phyloP scores from a whole-genome alignment of 2,797 vertebrate species.

The Oophaga sylvatica region DNA sequence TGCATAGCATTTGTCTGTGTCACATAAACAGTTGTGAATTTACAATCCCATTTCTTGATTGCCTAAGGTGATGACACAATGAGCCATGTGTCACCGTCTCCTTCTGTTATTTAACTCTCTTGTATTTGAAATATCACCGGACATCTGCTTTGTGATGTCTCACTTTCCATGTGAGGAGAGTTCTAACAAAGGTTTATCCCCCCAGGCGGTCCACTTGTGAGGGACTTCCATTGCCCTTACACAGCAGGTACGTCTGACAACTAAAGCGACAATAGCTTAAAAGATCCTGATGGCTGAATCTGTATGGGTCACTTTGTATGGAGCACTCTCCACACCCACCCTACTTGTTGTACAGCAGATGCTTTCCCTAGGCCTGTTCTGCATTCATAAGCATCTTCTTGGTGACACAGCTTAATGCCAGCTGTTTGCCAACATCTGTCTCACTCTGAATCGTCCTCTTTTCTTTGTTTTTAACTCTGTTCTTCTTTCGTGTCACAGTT shows the following conservation, averaged over 20 bases:
- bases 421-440: constrained; percentile 55
- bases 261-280: neutral
- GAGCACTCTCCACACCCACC: neutral
- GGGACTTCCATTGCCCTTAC: constrained; percentile 11
- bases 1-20: neutral
- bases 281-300: constrained; percentile 26
- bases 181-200: constrained; percentile 32
- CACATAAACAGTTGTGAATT: neutral
- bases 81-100: constrained; percentile 48
- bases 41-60: constrained; percentile 1
- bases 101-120: constrained; percentile 24
- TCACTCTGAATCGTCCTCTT: constrained; percentile 17
- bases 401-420: constrained; percentile 32
- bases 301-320: neutral
- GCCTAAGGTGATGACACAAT: constrained; percentile 39
- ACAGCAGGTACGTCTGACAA: constrained; percentile 34
- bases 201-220: constrained; percentile 31
- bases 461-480: constrained; percentile 41
- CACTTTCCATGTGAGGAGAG: constrained; percentile 2
- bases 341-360: constrained; percentile 41
- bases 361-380: constrained; percentile 31
- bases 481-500: constrained; percentile 7
- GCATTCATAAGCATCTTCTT: constrained; percentile 53
- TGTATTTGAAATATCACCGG: constrained; percentile 26
- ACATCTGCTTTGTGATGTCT: constrained; percentile 47